These are phyloP conservation scores for Phlogophora meticulosa DNA, from an alignment of 2,888 invertebrate species.

Conservation along the genomic window DNA sequence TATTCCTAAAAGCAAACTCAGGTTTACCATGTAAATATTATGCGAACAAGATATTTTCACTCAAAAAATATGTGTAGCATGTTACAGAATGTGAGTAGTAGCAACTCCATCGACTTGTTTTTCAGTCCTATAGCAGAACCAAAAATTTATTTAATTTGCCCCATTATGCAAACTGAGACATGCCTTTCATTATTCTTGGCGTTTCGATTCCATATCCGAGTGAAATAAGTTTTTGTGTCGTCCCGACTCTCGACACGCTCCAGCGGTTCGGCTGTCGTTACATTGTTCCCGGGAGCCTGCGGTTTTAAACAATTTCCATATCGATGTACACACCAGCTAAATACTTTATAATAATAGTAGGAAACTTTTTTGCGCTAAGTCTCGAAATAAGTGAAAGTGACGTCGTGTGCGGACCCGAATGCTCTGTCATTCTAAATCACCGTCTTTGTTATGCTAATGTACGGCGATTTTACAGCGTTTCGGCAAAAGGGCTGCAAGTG, in stretches of 20 bases:
- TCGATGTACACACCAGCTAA: slow-evolving; percentile 74
- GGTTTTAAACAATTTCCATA: slow-evolving; percentile 85
- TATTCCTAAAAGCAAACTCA: slow-evolving; percentile 29
- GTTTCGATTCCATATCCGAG: slow-evolving; percentile 86
- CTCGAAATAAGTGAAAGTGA: slow-evolving; percentile 86
- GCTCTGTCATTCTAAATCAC: slow-evolving; percentile 85
- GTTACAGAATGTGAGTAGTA: slow-evolving; percentile 49
- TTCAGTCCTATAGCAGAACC: slow-evolving; percentile 78
- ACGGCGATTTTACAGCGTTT: slow-evolving; percentile 85
- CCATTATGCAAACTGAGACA: slow-evolving; percentile 85
- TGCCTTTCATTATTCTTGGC: slow-evolving; percentile 84
- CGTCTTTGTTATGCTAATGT: slow-evolving; percentile 89
- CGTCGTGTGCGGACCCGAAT: slow-evolving; percentile 74
- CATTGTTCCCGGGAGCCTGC: slow-evolving; percentile 83
- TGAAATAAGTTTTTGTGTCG: slow-evolving; percentile 87
- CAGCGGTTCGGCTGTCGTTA: slow-evolving; percentile 79
- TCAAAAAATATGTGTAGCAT: slow-evolving; percentile 44
- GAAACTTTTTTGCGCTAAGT: slow-evolving; percentile 71
- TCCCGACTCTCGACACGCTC: slow-evolving; percentile 85
- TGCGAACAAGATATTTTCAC: slow-evolving; percentile 39
- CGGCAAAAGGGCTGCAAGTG: slow-evolving; percentile 81
- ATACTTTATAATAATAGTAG: slow-evolving; percentile 77
- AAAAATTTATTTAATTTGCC: slow-evolving; percentile 87
- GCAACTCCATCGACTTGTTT: slow-evolving; percentile 73
- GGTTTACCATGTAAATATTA: slow-evolving; percentile 45